These are phyloP conservation scores for Melanocharis versteri DNA, from an alignment of 2,113 vertebrate genomes.

Conservation along the genomic window DNA sequence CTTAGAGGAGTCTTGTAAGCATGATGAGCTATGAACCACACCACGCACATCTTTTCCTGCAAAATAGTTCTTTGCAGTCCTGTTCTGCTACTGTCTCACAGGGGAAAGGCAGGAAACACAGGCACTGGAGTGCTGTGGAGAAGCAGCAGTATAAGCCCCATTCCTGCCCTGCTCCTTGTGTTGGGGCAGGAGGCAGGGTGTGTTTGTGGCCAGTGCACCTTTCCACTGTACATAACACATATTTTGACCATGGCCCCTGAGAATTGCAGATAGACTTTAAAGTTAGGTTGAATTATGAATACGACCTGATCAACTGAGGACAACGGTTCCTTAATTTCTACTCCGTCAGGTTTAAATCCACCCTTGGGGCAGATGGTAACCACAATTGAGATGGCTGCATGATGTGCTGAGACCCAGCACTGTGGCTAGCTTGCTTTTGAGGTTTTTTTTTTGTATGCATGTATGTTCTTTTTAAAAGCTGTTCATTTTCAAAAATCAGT, in stretches of 20 bases:
- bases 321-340: not conserved
- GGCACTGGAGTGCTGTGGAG: not conserved
- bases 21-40: not conserved
- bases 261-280: not conserved
- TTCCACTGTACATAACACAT: not conserved
- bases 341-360: not conserved
- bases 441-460: not conserved
- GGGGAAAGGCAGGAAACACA: not conserved
- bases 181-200: not conserved
- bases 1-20: not conserved
- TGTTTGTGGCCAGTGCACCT: not conserved
- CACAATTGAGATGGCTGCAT: not conserved
- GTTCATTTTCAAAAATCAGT: conserved; percentile 48
- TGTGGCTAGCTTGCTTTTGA: not conserved
- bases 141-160: not conserved
- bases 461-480: not conserved
- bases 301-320: not conserved
- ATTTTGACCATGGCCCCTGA: not conserved
- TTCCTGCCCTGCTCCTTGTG: not conserved
- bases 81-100: not conserved
- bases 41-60: not conserved
- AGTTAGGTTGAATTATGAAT: not conserved
- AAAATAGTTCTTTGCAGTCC: not conserved
- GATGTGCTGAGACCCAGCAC: not conserved
- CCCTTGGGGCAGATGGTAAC: not conserved